Evolutionary conservation across 1,140 invertebrate genomes (phyloP).

Genomic region (Macrostomum lignano): DNA sequence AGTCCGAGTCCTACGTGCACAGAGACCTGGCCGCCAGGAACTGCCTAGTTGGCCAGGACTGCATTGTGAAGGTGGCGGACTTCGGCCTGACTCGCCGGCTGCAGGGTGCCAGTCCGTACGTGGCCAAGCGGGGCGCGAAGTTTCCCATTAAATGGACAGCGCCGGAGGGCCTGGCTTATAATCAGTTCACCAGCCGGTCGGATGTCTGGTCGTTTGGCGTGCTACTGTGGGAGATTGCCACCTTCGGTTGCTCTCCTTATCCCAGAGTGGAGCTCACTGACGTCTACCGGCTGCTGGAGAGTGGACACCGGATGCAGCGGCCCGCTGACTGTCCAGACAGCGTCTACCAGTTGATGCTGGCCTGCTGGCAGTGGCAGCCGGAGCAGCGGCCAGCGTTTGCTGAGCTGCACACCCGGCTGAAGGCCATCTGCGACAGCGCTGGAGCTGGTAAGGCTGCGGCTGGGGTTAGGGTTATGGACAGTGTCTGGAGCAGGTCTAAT

Average conservation of each 20-base stretch:
- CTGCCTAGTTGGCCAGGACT: conserved; percentile 82
- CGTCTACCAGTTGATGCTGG: conserved; percentile 53
- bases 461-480: too few relatives aligned
- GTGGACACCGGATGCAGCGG: conserved; percentile 88
- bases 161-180: conserved; percentile 87
- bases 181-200: conserved; percentile 42
- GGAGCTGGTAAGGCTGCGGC: too few relatives aligned
- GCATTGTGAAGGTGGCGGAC: conserved; percentile 66
- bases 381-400: conserved; percentile 65
- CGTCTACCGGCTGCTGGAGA: conserved; percentile 82
- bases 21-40: conserved; percentile 86
- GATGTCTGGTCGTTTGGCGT: conserved; percentile 60
- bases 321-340: conserved; percentile 77
- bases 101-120: conserved; percentile 72
- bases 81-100: conserved; percentile 86
- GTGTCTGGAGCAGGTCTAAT: too few relatives aligned
- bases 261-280: conserved; percentile 93
- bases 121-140: conserved; percentile 83
- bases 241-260: conserved; percentile 93
- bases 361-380: conserved; percentile 62
- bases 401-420: conserved; percentile 67
- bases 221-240: conserved; percentile 90
- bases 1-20: conserved; percentile 80
- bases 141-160: conserved; percentile 99
- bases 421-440: conserved; percentile 79